These are phyloP conservation scores for Girardinus metallicus DNA, from an alignment of 2,797 vertebrate species.

Conservation along the genomic window DNA sequence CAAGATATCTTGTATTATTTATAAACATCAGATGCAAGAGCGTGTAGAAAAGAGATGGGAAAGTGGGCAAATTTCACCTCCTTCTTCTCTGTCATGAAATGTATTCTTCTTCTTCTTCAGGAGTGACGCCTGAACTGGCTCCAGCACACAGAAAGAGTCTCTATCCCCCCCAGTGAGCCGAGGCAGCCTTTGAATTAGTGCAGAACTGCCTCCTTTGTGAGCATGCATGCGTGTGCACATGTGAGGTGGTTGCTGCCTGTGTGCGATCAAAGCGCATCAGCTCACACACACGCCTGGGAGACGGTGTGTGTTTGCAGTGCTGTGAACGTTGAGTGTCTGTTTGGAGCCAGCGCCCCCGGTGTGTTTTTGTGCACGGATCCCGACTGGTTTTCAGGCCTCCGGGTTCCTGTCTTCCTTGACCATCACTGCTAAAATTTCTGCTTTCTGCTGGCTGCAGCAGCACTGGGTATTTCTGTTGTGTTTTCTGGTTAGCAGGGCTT, in stretches of 20 bases:
- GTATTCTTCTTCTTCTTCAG: slow-evolving; percentile 15
- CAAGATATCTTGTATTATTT: neutral
- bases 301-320: slow-evolving; percentile 9
- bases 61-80: slow-evolving; percentile 14
- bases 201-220: slow-evolving; percentile 21
- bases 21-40: neutral
- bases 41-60: neutral
- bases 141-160: neutral
- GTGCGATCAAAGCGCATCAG: slow-evolving; percentile 21
- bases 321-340: slow-evolving; percentile 34
- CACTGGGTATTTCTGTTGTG: slow-evolving; percentile 32
- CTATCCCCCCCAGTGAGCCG: neutral
- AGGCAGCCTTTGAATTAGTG: slow-evolving; percentile 52
- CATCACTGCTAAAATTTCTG: slow-evolving; percentile 44
- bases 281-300: slow-evolving; percentile 4
- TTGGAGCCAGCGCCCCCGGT: slow-evolving; percentile 38
- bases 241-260: slow-evolving; percentile 50
- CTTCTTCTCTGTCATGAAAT: slow-evolving; percentile 38
- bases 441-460: slow-evolving; percentile 10
- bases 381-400: slow-evolving; percentile 36
- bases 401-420: slow-evolving; percentile 37
- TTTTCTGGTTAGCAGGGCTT: slow-evolving; percentile 2
- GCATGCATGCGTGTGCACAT: slow-evolving; percentile 6
- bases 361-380: slow-evolving; percentile 54
- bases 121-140: slow-evolving; percentile 39